phyloP scores from a whole-genome alignment of 2,113 vertebrate species.

The Amazona guildingii region DNA sequence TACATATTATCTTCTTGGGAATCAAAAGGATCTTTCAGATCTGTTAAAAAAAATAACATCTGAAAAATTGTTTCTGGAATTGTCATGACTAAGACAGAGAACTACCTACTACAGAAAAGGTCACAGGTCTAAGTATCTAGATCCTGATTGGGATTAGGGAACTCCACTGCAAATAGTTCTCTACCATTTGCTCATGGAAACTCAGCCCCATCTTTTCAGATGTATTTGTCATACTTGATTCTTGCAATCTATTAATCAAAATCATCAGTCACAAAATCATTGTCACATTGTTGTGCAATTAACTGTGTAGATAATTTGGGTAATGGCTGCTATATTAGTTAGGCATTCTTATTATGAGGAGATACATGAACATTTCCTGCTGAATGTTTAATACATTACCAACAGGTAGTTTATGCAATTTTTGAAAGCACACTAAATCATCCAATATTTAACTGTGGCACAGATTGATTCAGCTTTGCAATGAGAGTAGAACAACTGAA shows the following conservation, averaged over 20 bases:
- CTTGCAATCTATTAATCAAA: slow-evolving; percentile 11
- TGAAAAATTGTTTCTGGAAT: background rate
- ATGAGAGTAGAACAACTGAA: background rate
- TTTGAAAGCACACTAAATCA: slow-evolving; percentile 57
- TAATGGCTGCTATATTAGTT: slow-evolving; percentile 26
- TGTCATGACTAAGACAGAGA: background rate
- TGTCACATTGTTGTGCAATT: background rate
- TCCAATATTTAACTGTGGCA: background rate
- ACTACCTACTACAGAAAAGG: background rate
- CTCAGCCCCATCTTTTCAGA: background rate
- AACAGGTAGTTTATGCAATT: slow-evolving; percentile 19
- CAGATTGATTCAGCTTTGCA: slow-evolving; percentile 24
- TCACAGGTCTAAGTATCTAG: background rate
- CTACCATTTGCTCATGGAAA: background rate
- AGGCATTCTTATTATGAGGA: background rate
- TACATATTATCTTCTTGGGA: background rate
- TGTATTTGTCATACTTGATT: background rate
- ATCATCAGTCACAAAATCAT: slow-evolving; percentile 10
- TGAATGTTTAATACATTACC: slow-evolving; percentile 33
- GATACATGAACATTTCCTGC: slow-evolving; percentile 9
- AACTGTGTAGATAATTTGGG: slow-evolving; percentile 23
- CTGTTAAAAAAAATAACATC: background rate
- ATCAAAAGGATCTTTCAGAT: background rate
- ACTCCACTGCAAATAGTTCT: background rate
- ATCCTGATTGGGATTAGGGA: background rate